Evolutionary conservation across 1,140 invertebrate genomes (phyloP), one percentile per base, ranked within the genome.

Genomic region (Penaeus vannamei): DNA sequence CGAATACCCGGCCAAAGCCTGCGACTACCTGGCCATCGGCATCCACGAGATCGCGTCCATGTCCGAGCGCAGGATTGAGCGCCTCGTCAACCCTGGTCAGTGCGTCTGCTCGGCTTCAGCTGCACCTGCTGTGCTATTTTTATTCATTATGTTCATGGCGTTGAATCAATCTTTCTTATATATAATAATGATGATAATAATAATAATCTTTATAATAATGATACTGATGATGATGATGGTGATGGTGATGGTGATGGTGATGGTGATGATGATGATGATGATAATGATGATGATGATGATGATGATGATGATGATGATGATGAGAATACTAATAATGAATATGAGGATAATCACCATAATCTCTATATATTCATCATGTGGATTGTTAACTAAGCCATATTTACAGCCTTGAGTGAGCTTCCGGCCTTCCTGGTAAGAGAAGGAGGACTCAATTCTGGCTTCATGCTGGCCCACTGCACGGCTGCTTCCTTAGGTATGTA

Each of bases 391-490:
- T 4, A 32, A 7, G 20, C 32, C 23, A 2, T 19, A 90, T 86
- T 92, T 92, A 76, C 92, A 95, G 95, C 95, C 66, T 92, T 95
- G 72, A 95, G 95, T 92, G 95, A 95, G 91, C 92, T 96, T 5
- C 96, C 96, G 10, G 95, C 96, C 0, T 96, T 96, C 92, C 92
- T 96, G 59, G 95, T 95, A 0, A 94, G 94, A 91, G 95, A 96
- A 77, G 96, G 96, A 53, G 96, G 96, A 1, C 93, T 96, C 0
- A 96, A 96, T 92, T 96, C 96, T 20, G 96, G 96, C 5, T 96
- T 96, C 92, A 96, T 96, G 96, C 94, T 96, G 62, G 95, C 96
- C 29, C 96, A 96, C 92, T 95, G 95, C 90, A 96, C 96, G 20
- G 95, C 96, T 5, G 96, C 96, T 32, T 93, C 96, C 66, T 92